Conservation (phyloP, 2,113 vertebrate genomes). For the Toxostoma redivivum region DNA sequence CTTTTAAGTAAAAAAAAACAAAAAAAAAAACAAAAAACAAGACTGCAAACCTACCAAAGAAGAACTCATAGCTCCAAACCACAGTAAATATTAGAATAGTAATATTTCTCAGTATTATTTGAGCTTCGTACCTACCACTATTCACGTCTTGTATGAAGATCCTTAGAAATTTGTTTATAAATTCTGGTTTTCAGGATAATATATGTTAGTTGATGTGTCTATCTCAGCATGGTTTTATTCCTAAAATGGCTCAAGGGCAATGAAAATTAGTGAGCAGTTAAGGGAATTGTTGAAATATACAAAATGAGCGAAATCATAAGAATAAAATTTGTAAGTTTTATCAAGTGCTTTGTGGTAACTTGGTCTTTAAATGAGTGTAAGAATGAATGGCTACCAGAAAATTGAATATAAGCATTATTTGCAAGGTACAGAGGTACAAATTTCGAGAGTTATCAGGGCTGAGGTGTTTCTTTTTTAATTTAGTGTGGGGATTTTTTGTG, state of each 20-base stretch:
- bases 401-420: neutral
- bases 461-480: neutral
- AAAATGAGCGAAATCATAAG: accelerated
- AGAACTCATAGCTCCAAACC: neutral
- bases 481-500: no score
- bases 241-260: neutral
- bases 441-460: neutral
- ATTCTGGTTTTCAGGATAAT: neutral
- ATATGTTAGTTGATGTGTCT: neutral
- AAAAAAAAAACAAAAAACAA: no score
- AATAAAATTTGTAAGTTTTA: neutral
- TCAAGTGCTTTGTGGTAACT: neutral
- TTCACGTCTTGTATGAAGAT: neutral
- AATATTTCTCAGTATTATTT: neutral
- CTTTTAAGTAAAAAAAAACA: neutral
- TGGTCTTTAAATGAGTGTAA: neutral
- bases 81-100: neutral
- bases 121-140: accelerated
- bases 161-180: neutral
- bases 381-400: neutral
- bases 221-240: neutral
- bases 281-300: neutral
- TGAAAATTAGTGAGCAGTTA: neutral
- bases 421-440: neutral
- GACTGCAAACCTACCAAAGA: neutral